A percentile compares a stretch with the other conserved stretches of the same genome.
These are phyloP conservation scores for Chouioia cunea DNA, from an alignment of 2,888 invertebrate species.

Conservation along the genomic window DNA sequence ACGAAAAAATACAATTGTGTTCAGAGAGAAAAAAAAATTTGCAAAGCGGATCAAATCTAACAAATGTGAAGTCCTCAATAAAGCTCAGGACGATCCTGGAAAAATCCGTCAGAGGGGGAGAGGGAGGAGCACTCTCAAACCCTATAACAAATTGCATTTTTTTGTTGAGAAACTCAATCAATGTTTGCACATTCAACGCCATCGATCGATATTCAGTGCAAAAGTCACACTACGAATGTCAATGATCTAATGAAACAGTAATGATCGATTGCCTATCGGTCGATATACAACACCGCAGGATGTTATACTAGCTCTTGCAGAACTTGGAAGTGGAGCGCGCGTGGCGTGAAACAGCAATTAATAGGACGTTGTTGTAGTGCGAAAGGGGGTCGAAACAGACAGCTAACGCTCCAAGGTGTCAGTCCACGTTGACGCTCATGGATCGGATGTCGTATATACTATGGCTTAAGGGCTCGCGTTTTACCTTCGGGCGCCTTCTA, in stretches of 20 bases:
- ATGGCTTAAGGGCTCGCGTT: constrained; percentile 6
- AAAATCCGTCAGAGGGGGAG: too few species aligned
- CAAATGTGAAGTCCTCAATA: constrained; percentile 12
- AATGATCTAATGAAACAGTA: too few species aligned
- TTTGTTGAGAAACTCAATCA: too few species aligned
- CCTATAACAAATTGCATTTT: too few species aligned
- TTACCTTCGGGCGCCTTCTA: constrained; percentile 4
- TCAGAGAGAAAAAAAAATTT: too few species aligned
- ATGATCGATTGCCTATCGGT: constrained; percentile 17
- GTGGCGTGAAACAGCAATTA: constrained; percentile 39
- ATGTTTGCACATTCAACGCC: too few species aligned
- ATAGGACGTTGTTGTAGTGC: background rate
- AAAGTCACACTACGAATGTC: too few species aligned
- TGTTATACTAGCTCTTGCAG: background rate
- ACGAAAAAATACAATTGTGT: too few species aligned
- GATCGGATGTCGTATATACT: constrained; percentile 19
- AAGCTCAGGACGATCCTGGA: constrained; percentile 12
- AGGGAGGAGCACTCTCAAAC: too few species aligned
- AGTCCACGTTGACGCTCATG: constrained; percentile 10
- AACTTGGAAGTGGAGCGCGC: constrained; percentile 23
- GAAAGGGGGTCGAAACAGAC: background rate
- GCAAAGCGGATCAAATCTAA: too few species aligned
- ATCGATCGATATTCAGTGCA: too few species aligned
- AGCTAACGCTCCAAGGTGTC: background rate
- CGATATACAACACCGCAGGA: constrained; percentile 4